Evolutionary conservation across 2,888 invertebrate genomes (phyloP).

Genomic region (Zaprionus lineosus): DNA sequence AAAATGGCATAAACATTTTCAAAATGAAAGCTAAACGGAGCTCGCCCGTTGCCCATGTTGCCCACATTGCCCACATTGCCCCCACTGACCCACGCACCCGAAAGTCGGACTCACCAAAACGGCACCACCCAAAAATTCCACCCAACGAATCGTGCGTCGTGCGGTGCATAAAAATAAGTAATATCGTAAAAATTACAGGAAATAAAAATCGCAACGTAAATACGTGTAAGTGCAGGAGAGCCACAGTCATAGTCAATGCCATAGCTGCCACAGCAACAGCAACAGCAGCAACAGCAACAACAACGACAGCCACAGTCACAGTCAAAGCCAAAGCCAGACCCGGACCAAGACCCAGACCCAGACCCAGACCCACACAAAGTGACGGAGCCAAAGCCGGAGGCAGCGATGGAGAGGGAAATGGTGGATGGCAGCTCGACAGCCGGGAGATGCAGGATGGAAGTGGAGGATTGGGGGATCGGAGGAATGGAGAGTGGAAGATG

Average conservation of each 20-base stretch:
- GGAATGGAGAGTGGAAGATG: too few species aligned
- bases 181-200: slow-evolving; percentile 77
- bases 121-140: background rate
- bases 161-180: slow-evolving; percentile 75
- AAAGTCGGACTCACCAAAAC: too few species aligned
- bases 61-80: too few species aligned
- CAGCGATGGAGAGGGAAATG: too few species aligned
- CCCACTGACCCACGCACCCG: slow-evolving; percentile 34
- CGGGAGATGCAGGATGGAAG: too few species aligned
- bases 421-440: too few species aligned
- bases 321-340: background rate
- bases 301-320: background rate
- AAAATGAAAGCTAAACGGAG: slow-evolving; percentile 70
- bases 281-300: too few species aligned
- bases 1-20: slow-evolving; percentile 68
- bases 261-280: slow-evolving; percentile 5
- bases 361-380: background rate
- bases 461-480: too few species aligned
- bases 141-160: slow-evolving; percentile 45
- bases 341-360: slow-evolving; percentile 4
- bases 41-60: too few species aligned
- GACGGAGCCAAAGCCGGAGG: slow-evolving; percentile 3
- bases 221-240: slow-evolving; percentile 67
- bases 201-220: slow-evolving; percentile 73
- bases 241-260: slow-evolving; percentile 18